Percentiles rank a stretch among this genome's conserved stretches.
These are phyloP conservation scores for Tribolium freemani DNA, from an alignment of 2,888 invertebrate genomes.

Conservation along the genomic window DNA sequence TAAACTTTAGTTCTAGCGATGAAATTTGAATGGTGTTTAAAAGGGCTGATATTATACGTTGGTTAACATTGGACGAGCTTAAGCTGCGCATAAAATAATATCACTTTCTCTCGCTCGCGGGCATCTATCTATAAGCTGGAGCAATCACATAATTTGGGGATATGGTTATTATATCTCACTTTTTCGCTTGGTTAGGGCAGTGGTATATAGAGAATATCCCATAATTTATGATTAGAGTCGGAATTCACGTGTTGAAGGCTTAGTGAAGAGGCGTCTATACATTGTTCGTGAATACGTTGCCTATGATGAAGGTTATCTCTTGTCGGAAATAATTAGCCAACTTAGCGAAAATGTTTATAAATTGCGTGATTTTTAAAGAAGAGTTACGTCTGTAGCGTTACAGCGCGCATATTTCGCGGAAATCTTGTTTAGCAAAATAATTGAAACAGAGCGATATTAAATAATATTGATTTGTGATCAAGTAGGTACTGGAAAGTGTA, in stretches of 20 bases:
- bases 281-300: background rate
- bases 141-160: background rate
- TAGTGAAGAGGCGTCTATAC: background rate
- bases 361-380: background rate
- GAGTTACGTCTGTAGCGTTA: background rate
- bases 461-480: conserved; percentile 37
- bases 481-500: conserved; percentile 30
- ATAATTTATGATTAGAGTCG: background rate
- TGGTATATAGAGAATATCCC: background rate
- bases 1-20: background rate
- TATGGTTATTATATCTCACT: background rate
- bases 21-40: background rate
- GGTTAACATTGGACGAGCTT: background rate
- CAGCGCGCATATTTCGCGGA: background rate
- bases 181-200: background rate
- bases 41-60: background rate
- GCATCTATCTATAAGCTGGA: background rate
- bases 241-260: background rate
- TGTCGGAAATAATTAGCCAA: background rate
- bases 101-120: background rate
- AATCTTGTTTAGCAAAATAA: conserved; percentile 13
- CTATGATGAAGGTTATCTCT: background rate
- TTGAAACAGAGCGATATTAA: conserved; percentile 30
- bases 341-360: background rate
- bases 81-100: background rate